Base-by-base conservation (phyloP, 37 sponge, comb jelly and placozoan genomes). In the Ephydatia muelleri region DNA sequence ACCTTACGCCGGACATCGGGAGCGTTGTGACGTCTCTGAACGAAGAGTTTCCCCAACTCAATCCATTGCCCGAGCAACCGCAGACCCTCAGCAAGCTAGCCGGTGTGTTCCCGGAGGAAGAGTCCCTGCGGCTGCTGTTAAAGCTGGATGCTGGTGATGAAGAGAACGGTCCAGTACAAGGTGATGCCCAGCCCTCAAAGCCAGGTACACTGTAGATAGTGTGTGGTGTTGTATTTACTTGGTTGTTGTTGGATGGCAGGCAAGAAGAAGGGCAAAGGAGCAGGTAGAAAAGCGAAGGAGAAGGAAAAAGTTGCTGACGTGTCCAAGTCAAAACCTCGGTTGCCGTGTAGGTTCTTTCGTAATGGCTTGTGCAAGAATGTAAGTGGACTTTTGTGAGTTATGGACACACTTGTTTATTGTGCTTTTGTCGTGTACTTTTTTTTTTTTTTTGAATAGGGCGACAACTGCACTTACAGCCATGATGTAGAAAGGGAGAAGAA, bases 401-500 rank as follows among this genome's bases (percentile, higher is more conserved):
- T 79, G 70, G 47, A 2, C 25, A 3, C 43, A 39, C 27, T 48
- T 21, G 14, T 12, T 39, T 21, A 5, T 27, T 43, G 32, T 43
- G 31, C 33, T 2, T 6, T 3, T 23, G 26, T 80, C n/a, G 80
- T 11, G 35, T n/a, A 80, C 65, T 33, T 11, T 66, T 23, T 13
- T 68, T 4, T 36, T n/a, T n/a, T n/a, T n/a, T n/a, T n/a, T n/a
- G n/a, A n/a, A 0, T 84, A 95, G 96, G 94, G 94, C 27, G 91
- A 87, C 13, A 78, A 85, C 19, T 95, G 96, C 49, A 49, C 70
- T 73, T 95, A 79, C 73, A 86, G 81, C 27, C 96, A 95, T 69
- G 89, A 87, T 26, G 94, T 69, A 27, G 27, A 71, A 9, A 29
- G 77, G 64, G 40, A 76, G 72, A 95, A 95, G 90, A 95, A 93